Evolutionary conservation across 1,140 invertebrate species (phyloP).

Genomic region (Penaeus indicus): DNA sequence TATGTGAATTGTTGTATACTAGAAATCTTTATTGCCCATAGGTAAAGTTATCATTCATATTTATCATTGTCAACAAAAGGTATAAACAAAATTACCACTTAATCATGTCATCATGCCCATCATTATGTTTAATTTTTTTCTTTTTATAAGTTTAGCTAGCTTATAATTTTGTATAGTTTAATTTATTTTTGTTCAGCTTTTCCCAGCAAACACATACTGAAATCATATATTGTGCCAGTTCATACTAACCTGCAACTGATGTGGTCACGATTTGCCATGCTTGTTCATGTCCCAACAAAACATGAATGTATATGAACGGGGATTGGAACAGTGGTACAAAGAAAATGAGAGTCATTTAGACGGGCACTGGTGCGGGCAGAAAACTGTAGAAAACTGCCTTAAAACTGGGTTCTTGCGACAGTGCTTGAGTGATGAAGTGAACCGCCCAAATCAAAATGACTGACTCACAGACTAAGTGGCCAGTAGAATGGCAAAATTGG

Average conservation of each 20-base stretch:
- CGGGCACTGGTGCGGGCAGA: conserved; percentile 29
- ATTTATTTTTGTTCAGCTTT: conserved; percentile 62
- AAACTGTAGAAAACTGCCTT: conserved; percentile 47
- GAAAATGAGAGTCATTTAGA: conserved; percentile 47
- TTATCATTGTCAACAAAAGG: conserved; percentile 54
- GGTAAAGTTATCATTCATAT: conserved; percentile 58
- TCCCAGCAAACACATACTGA: conserved; percentile 60
- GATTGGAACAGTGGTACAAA: conserved; percentile 60
- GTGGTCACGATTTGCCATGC: conserved; percentile 42
- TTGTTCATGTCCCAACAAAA: conserved; percentile 28
- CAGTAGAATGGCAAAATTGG: background rate
- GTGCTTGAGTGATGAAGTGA: conserved; percentile 30
- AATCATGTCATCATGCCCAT: conserved; percentile 62
- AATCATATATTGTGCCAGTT: conserved; percentile 63
- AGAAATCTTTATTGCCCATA: conserved; percentile 61
- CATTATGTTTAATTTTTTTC: conserved; percentile 51
- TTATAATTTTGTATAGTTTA: conserved; percentile 62
- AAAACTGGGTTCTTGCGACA: conserved; percentile 11
- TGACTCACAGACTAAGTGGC: background rate
- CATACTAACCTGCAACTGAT: conserved; percentile 57
- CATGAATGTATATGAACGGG: conserved; percentile 35
- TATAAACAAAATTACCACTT: conserved; percentile 50
- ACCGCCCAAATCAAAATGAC: conserved; percentile 1
- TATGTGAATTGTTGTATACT: conserved; percentile 61
- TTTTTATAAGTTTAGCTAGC: conserved; percentile 51